phyloP scores from a whole-genome alignment of 2,113 vertebrate species.

The Desmodus rotundus region DNA sequence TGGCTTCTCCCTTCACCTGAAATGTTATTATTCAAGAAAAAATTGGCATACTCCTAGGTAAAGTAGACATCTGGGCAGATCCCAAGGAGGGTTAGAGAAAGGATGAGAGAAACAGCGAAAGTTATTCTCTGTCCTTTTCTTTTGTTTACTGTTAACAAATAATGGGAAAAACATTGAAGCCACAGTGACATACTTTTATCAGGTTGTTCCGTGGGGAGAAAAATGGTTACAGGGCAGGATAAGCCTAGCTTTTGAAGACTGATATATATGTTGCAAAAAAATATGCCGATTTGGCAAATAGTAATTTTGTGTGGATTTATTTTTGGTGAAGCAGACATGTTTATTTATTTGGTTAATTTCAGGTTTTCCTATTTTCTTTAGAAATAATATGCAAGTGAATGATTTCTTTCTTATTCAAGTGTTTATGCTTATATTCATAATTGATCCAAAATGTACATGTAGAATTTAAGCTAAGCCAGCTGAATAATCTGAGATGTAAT shows the following conservation, averaged over 20 bases:
- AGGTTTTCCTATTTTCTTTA: background rate
- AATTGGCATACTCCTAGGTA: background rate
- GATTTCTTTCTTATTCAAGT: background rate
- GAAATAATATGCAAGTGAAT: background rate
- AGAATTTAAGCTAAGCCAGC: background rate
- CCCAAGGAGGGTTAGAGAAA: background rate
- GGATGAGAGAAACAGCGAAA: background rate
- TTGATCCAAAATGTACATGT: background rate
- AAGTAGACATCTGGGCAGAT: background rate
- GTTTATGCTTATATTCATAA: background rate
- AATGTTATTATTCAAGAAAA: background rate
- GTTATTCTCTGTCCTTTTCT: background rate
- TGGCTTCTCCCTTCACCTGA: background rate
- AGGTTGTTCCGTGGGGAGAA: background rate
- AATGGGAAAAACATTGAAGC: background rate
- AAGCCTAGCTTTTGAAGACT: background rate
- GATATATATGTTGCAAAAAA: background rate
- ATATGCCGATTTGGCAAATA: background rate
- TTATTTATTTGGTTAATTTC: background rate
- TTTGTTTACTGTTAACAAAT: background rate
- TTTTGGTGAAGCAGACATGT: background rate
- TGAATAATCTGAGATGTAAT: background rate
- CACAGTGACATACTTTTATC: background rate
- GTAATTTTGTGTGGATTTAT: background rate
- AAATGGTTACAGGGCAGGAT: background rate